Conservation (phyloP, 2,888 invertebrate species). For the Sericinus montela region DNA sequence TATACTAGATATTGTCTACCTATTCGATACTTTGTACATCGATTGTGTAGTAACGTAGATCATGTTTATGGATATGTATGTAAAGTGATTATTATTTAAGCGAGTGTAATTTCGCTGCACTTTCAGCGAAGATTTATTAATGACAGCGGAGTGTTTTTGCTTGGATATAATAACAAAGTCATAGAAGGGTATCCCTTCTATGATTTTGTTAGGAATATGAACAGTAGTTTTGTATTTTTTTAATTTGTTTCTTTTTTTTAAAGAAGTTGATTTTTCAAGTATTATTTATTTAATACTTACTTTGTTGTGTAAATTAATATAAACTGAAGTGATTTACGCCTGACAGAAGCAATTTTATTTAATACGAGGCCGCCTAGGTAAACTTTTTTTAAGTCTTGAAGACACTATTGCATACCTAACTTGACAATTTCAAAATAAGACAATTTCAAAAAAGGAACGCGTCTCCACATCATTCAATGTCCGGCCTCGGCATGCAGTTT, state of each 20-base stretch:
- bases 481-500: slow-evolving; percentile 52
- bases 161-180: no score
- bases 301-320: no score
- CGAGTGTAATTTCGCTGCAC: slow-evolving; percentile 5
- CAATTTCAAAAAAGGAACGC: slow-evolving; percentile 37
- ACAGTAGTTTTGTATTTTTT: no score
- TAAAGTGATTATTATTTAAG: not conserved
- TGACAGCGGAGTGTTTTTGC: not conserved
- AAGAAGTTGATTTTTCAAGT: no score
- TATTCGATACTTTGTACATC: slow-evolving; percentile 4
- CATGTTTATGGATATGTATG: slow-evolving; percentile 11
- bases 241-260: no score
- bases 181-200: no score
- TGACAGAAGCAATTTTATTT: not conserved
- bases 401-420: slow-evolving; percentile 20
- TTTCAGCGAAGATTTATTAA: slow-evolving; percentile 14
- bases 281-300: no score
- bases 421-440: slow-evolving; percentile 34
- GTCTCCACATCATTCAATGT: slow-evolving; percentile 60
- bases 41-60: slow-evolving; percentile 2
- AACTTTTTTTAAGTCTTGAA: slow-evolving; percentile 3
- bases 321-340: no score
- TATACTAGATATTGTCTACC: slow-evolving; percentile 15
- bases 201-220: no score
- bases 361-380: not conserved